phyloP scores from a whole-genome alignment of 2,113 vertebrate species.

The Hypomesus transpacificus region DNA sequence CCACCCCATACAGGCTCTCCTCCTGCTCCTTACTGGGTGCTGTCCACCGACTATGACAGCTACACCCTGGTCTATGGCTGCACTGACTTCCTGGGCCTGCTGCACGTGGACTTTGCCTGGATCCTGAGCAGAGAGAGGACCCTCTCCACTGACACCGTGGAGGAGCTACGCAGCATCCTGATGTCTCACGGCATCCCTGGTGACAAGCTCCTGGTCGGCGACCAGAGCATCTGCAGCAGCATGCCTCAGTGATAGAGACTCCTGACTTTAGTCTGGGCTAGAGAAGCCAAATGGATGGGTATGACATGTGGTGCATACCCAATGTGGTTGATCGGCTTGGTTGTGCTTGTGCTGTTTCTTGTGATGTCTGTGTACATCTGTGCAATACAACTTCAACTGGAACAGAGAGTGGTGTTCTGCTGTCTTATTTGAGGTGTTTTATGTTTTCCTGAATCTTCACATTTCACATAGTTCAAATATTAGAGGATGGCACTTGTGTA shows the following conservation, averaged over 20 bases:
- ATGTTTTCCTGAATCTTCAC: too few species aligned
- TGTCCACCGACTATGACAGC: slow-evolving; percentile 81
- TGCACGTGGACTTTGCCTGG: slow-evolving; percentile 75
- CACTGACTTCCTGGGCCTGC: slow-evolving; percentile 60
- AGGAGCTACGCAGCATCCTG: slow-evolving; percentile 70
- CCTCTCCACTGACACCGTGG: slow-evolving; percentile 71
- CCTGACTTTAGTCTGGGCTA: too few species aligned
- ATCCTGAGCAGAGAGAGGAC: slow-evolving; percentile 77
- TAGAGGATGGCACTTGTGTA: too few species aligned
- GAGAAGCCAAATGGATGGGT: slow-evolving; percentile 2
- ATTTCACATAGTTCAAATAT: too few species aligned
- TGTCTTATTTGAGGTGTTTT: too few species aligned
- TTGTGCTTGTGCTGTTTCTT: neutral
- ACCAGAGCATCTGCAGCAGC: slow-evolving; percentile 72
- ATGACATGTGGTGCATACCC: neutral
- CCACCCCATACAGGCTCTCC: slow-evolving; percentile 64
- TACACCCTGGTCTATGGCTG: slow-evolving; percentile 85
- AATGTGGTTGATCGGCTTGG: neutral
- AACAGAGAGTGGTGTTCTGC: neutral
- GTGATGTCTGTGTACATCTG: neutral
- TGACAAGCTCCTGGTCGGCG: slow-evolving; percentile 65
- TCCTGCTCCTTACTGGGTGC: slow-evolving; percentile 76
- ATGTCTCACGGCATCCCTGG: slow-evolving; percentile 67
- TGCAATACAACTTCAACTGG: neutral
- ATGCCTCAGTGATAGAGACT: slow-evolving; percentile 31